Evolutionary conservation across 2,113 vertebrate species (phyloP), one percentile per base, ranked within the genome.

Genomic region (Phoxinus phoxinus): DNA sequence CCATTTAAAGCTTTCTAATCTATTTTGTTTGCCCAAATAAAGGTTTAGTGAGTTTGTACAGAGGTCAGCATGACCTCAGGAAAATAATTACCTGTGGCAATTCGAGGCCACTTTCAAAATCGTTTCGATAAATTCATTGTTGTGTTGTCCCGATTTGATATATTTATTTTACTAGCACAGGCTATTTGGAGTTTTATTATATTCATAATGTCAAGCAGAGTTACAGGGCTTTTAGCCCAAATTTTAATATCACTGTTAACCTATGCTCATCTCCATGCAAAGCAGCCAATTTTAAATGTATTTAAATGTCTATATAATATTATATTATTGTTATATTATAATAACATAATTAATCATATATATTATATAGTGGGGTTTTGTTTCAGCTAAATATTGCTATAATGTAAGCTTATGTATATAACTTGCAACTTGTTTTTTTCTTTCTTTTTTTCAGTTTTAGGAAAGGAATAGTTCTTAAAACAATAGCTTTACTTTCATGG

Each of bases 81-180:
- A 48, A 53, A 53, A 83, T 56, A 10, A 51, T 71, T 83, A 65
- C 23, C 58, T 51, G 63, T 21, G 25, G 23, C 44, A 53, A 74
- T 67, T 67, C 35, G 1, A 67, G 53, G 53, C 7, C 6, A 27
- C 32, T 32, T 61, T 25, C 11, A 61, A 71, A 71, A 71, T 37
- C 21, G 32, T 37, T 51, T 51, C 0, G 4, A 6, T 17, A 51
- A 6, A 51, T 17, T 51, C 15, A 51, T 51, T 51, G 48, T 32
- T 67, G 61, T 63, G 59, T 11, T 30, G 3, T 67, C 17, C 32
- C 30, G 32, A 21, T 10, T 69, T 69, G 2, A 37, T 23, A 21
- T 21, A 23, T 71, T 37, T 6, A 61, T 61, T 61, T 61, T 61
- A 25, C 11, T 25, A 23, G 53, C 11, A 69, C 7, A 21, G 17